Evolutionary conservation across 2,797 vertebrate genomes (phyloP).

Genomic region (Sphaeramia orbicularis): DNA sequence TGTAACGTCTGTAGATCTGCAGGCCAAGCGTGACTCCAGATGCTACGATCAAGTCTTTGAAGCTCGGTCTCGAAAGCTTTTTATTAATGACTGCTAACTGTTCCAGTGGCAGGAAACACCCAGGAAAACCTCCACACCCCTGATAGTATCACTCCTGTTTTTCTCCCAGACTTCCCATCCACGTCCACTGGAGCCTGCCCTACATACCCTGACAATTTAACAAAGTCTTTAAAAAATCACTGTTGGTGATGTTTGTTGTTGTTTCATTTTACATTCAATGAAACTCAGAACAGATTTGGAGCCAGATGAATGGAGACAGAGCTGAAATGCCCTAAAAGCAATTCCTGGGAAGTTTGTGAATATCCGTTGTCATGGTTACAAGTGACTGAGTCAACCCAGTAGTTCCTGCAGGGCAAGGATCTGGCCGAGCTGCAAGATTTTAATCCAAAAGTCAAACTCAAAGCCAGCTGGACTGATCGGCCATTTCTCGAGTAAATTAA

Average conservation of each 20-base stretch:
- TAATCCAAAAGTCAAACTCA: constrained; percentile 62
- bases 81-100: constrained; percentile 52
- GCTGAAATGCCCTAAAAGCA: constrained; percentile 50
- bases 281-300: constrained; percentile 46
- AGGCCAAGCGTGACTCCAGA: constrained; percentile 32
- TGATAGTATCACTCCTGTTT: constrained; percentile 65
- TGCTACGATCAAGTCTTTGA: constrained; percentile 39
- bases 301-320: constrained; percentile 47
- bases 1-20: neutral
- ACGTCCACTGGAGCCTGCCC: constrained; percentile 3
- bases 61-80: constrained; percentile 37
- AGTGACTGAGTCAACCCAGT: constrained; percentile 28
- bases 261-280: constrained; percentile 19
- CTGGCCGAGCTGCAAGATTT: constrained; percentile 19
- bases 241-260: constrained; percentile 3
- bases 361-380: constrained; percentile 54
- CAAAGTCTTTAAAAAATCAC: neutral
- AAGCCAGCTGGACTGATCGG: constrained; percentile 47
- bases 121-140: constrained; percentile 69
- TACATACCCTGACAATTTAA: constrained; percentile 7
- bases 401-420: constrained; percentile 39
- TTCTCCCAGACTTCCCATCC: constrained; percentile 47
- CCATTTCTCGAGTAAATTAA: constrained; percentile 38
- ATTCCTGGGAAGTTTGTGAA: constrained; percentile 61
- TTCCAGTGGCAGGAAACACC: constrained; percentile 63